phyloP scores from a whole-genome alignment of 2,888 invertebrate genomes.

The Sinohyriopsis cumingii region DNA sequence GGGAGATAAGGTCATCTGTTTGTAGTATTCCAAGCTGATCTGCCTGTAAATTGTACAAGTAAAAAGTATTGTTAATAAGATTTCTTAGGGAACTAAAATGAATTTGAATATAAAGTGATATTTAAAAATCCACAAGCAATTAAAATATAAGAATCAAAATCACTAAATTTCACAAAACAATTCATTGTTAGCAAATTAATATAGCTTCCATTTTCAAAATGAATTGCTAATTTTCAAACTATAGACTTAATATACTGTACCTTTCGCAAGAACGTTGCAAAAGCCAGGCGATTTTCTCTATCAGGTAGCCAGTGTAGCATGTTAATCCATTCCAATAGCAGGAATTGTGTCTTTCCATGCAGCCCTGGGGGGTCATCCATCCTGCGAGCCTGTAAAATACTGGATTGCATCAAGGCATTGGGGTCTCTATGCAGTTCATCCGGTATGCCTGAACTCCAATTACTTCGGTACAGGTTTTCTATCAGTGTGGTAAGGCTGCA shows the following conservation, averaged over 20 bases:
- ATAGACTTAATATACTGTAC: slow-evolving; percentile 52
- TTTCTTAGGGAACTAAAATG: background rate
- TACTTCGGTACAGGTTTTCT: slow-evolving; percentile 81
- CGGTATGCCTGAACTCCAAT: slow-evolving; percentile 67
- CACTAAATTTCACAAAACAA: too few species aligned
- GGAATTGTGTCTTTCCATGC: slow-evolving; percentile 93
- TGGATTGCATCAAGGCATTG: slow-evolving; percentile 88
- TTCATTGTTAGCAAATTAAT: too few species aligned
- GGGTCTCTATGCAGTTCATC: slow-evolving; percentile 81
- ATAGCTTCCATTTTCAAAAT: too few species aligned
- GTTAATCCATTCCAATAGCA: slow-evolving; percentile 95
- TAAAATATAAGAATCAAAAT: background rate
- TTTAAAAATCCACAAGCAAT: too few species aligned
- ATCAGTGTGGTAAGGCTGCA: slow-evolving; percentile 81
- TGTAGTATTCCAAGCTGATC: slow-evolving; percentile 95
- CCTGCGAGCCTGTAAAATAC: slow-evolving; percentile 88
- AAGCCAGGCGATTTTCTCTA: slow-evolving; percentile 80
- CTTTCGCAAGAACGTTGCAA: slow-evolving; percentile 92
- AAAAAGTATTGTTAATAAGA: background rate
- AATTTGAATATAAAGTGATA: background rate
- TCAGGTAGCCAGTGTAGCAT: slow-evolving; percentile 84
- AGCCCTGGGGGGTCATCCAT: slow-evolving; percentile 95
- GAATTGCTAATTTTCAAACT: too few species aligned
- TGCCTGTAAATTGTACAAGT: slow-evolving; percentile 79
- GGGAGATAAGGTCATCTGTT: slow-evolving; percentile 96